Evolutionary conservation across 2,113 vertebrate genomes (phyloP).

Genomic region (Heterocephalus glaber): DNA sequence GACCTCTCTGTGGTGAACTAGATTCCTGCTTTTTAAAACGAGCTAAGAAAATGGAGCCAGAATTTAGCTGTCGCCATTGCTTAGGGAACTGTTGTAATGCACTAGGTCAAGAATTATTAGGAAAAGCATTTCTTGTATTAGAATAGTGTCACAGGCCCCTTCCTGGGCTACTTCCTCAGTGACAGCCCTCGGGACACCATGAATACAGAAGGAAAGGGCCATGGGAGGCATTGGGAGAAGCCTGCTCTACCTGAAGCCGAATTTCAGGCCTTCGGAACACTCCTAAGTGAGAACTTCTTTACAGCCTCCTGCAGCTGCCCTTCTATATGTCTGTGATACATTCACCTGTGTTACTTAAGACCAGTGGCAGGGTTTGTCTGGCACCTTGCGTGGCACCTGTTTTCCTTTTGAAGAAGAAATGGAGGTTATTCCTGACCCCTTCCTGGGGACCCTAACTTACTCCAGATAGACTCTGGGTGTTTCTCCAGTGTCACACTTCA

Average conservation of each 20-base stretch:
- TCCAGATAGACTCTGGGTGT: neutral
- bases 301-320: neutral
- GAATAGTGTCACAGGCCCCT: neutral
- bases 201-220: neutral
- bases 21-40: neutral
- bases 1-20: neutral
- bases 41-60: neutral
- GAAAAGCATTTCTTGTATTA: neutral
- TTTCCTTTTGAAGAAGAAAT: constrained; percentile 48
- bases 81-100: constrained; percentile 24
- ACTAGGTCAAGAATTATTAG: neutral
- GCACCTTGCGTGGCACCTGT: neutral
- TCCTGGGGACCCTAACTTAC: neutral
- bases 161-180: neutral
- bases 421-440: neutral
- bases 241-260: neutral
- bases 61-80: neutral
- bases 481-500: neutral
- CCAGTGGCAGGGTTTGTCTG: neutral
- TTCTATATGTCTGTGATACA: neutral
- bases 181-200: too few relatives aligned
- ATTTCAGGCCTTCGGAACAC: constrained; percentile 1
- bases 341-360: neutral
- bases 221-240: neutral
- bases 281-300: neutral